phyloP scores from a whole-genome alignment of 92 coral and sea anemone species.

The Actinostola sp. region DNA sequence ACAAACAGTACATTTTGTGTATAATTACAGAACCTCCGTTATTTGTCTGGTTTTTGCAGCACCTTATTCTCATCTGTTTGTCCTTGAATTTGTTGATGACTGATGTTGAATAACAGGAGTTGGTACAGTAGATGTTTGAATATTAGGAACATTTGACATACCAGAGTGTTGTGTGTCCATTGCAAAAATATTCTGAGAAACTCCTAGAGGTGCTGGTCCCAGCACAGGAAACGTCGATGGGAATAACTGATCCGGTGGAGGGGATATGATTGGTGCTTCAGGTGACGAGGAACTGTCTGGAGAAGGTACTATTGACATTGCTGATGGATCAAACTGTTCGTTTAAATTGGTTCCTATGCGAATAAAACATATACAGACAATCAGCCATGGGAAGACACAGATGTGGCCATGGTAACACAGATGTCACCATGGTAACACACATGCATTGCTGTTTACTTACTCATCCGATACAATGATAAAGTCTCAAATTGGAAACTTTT shows the following conservation, averaged over 20 bases:
- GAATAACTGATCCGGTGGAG: slow-evolving; percentile 53
- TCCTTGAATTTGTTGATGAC: background rate
- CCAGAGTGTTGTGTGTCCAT: background rate
- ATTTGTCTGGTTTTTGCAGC: background rate
- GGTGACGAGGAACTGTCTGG: slow-evolving; percentile 38
- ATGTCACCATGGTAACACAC: no score
- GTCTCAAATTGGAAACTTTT: no score
- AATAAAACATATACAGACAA: no score
- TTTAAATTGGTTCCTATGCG: slow-evolving; percentile 81
- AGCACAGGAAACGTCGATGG: slow-evolving; percentile 13
- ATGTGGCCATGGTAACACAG: no score
- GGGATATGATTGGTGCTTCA: slow-evolving; percentile 44
- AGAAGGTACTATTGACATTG: slow-evolving; percentile 26
- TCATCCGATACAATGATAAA: no score
- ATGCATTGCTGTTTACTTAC: no score
- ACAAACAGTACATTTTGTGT: background rate
- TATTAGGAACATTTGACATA: background rate
- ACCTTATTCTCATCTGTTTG: background rate
- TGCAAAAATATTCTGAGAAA: slow-evolving; percentile 14
- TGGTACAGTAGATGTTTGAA: background rate
- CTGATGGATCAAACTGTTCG: slow-evolving; percentile 80
- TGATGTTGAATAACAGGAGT: background rate
- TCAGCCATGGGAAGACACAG: no score
- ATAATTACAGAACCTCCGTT: slow-evolving; percentile 1
- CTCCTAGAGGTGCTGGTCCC: slow-evolving; percentile 11